Base-by-base conservation (phyloP, 2,113 vertebrate species). In the Cyphomyrus discorhynchus region DNA sequence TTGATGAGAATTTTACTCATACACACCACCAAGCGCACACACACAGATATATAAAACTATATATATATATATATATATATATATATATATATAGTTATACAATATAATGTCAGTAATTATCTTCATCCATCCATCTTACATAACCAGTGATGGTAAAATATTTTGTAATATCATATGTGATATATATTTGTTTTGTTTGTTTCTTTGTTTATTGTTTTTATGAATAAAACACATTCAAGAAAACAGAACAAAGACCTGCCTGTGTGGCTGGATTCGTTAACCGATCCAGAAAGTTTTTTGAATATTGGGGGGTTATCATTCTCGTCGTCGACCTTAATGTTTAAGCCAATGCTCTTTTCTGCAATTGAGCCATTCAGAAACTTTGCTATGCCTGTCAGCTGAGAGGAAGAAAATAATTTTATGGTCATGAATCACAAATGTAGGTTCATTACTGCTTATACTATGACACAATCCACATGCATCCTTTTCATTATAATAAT, bases 301-400 rank as follows among this genome's bases (percentile, higher is more conserved):
- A 94, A 94, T 42, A 93, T 74, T 21, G 94, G 94, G 1, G 92
- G 35, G 53, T 93, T 93, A 74, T 94, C 92, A 70, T 94, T 94
- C 27, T 90, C 88, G 39, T 94, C 93, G 24, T 49, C 80, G 86
- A 94, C 93, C 0, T 49, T 86, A 31, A 94, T 77, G 2, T 2
- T 89, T 13, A 93, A 86, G 17, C 53, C 83, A 35, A 94, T 91
- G 45, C 9, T 58, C 1, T 15, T n/a, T 89, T 93, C 93, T 27
- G 92, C 93, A 15, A 80, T 42, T 11, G 31, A 80, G 27, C 89
- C 88, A 10, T 93, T 90, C 6, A 0, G 10, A 87, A 46, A 92
- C 80, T 85, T 89, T 58, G 91, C 93, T 21, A 88, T 8, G 66
- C 91, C 93, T 3, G 39, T 89, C 45, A 93, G 70, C 93, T 94